phyloP scores from a whole-genome alignment of 2,797 vertebrate species.

The Anomalospiza imberbis region DNA sequence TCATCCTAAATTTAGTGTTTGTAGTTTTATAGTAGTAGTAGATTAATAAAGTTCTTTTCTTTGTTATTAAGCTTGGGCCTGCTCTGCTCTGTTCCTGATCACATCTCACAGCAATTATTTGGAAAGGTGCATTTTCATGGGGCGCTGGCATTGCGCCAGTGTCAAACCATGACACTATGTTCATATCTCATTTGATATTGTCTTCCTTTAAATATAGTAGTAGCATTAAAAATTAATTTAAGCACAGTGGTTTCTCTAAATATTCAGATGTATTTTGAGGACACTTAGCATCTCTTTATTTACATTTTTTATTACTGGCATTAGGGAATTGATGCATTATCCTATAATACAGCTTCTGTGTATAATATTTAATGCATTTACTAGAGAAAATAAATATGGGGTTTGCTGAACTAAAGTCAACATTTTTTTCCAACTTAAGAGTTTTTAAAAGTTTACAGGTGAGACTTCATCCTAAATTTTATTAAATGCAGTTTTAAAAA shows the following conservation, averaged over 20 bases:
- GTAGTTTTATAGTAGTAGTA: too few species aligned
- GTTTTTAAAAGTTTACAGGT: neutral
- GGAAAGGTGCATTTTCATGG: too few species aligned
- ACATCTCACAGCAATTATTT: too few species aligned
- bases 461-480: neutral
- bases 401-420: neutral
- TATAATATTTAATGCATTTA: neutral
- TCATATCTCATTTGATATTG: neutral
- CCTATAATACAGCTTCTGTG: neutral
- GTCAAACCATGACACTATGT: too few species aligned
- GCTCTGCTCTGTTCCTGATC: too few species aligned
- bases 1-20: too few species aligned
- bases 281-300: neutral
- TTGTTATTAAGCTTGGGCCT: too few species aligned
- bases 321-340: neutral
- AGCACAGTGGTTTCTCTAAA: neutral
- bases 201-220: neutral
- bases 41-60: too few species aligned
- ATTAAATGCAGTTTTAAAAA: neutral
- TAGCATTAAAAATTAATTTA: neutral
- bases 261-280: neutral
- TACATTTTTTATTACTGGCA: neutral
- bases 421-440: neutral
- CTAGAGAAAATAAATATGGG: neutral
- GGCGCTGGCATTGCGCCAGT: too few species aligned